phyloP scores from a whole-genome alignment of 2,888 invertebrate genomes.

The Dendrolimus houi region DNA sequence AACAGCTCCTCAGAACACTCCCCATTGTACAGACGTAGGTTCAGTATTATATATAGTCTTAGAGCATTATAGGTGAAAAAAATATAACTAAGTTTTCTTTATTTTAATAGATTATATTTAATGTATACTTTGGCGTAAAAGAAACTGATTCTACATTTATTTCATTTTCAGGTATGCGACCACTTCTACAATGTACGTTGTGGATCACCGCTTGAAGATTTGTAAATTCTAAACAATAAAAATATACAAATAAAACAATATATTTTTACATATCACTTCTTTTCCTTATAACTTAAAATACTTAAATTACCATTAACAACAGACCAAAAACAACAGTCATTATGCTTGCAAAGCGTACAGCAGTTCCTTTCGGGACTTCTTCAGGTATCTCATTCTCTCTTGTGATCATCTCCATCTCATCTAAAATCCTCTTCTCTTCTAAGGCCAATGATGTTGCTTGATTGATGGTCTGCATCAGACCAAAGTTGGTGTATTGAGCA shows the following conservation, averaged over 20 bases:
- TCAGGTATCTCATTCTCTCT: constrained; percentile 46
- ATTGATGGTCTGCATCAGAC: constrained; percentile 84
- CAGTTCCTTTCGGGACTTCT: not conserved
- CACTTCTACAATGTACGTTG: constrained; percentile 81
- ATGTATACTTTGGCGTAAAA: too few relatives aligned
- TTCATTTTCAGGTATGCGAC: constrained; percentile 72
- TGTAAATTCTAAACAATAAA: constrained; percentile 34
- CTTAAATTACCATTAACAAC: not conserved
- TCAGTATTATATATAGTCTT: too few relatives aligned
- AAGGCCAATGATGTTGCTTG: constrained; percentile 76
- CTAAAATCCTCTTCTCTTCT: constrained; percentile 68
- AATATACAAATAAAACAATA: not conserved
- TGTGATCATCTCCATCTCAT: constrained; percentile 60
- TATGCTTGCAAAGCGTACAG: not conserved
- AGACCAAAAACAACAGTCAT: not conserved
- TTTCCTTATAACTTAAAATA: constrained; percentile 2
- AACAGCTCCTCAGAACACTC: too few relatives aligned
- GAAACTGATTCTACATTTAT: too few relatives aligned
- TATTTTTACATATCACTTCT: too few relatives aligned
- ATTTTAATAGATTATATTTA: too few relatives aligned
- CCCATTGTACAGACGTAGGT: too few relatives aligned
- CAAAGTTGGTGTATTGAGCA: constrained; percentile 73
- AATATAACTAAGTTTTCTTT: too few relatives aligned
- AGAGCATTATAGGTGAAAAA: too few relatives aligned
- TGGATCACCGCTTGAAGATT: constrained; percentile 76